phyloP scores from a whole-genome alignment of 30 jellyfish, hydroid and myxozoan genomes.

The Hydractinia echinata region DNA sequence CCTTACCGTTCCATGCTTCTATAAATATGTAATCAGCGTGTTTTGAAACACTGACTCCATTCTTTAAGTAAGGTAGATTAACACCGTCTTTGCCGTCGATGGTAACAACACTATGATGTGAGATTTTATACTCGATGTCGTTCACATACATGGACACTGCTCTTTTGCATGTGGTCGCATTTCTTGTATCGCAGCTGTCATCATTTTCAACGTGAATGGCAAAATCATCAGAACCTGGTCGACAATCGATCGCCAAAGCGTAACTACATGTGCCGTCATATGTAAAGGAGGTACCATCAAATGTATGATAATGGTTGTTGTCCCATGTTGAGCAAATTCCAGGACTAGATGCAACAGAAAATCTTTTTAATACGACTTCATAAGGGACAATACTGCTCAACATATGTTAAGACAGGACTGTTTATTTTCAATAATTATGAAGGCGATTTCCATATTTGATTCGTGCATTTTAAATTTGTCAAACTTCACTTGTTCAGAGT shows the following conservation, averaged over 20 bases:
- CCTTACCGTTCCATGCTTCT: conserved; percentile 28
- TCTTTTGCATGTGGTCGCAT: conserved; percentile 9
- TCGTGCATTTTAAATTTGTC: too few relatives aligned
- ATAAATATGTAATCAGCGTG: conserved; percentile 24
- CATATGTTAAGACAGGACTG: too few relatives aligned
- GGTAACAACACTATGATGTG: conserved; percentile 19
- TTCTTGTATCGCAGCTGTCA: background rate
- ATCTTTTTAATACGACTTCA: too few relatives aligned
- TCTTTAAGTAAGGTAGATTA: conserved; percentile 19
- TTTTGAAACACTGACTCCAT: conserved; percentile 16
- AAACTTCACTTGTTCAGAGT: too few relatives aligned
- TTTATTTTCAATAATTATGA: too few relatives aligned
- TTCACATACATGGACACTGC: conserved; percentile 4
- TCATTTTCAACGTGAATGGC: conserved; percentile 38
- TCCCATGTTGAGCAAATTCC: conserved; percentile 32
- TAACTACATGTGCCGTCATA: conserved; percentile 36
- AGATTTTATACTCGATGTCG: conserved; percentile 17
- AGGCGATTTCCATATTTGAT: too few relatives aligned
- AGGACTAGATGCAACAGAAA: conserved; percentile 1
- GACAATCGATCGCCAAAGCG: conserved; percentile 46
- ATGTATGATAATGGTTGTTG: conserved; percentile 23
- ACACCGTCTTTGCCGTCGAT: conserved; percentile 17
- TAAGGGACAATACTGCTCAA: too few relatives aligned
- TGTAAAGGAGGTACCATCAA: conserved; percentile 31
- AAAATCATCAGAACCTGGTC: conserved; percentile 42